These are phyloP conservation scores for Sipha maydis DNA, from an alignment of 2,888 invertebrate genomes.

Conservation along the genomic window DNA sequence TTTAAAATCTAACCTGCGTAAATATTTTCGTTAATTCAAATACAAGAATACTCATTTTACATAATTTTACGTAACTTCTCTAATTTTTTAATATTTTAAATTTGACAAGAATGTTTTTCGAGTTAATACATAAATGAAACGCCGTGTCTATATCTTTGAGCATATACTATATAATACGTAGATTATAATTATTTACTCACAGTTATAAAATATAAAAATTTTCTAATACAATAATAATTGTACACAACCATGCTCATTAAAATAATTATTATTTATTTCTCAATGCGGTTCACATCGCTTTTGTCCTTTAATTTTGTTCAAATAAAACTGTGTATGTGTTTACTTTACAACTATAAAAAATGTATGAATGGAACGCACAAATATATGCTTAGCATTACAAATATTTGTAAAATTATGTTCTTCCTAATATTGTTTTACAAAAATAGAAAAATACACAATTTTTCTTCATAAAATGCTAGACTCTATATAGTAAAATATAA, in stretches of 20 bases:
- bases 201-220: too few relatives aligned
- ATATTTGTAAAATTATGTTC: neutral
- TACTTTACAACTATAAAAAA: too few relatives aligned
- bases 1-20: neutral
- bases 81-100: too few relatives aligned
- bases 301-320: neutral
- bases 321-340: neutral
- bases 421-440: too few relatives aligned
- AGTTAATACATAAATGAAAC: too few relatives aligned
- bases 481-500: too few relatives aligned
- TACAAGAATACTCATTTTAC: too few relatives aligned
- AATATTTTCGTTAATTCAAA: neutral
- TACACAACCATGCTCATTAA: conserved; percentile 19
- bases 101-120: neutral
- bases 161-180: too few relatives aligned
- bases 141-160: too few relatives aligned
- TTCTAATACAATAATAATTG: neutral
- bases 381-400: neutral
- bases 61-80: too few relatives aligned
- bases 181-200: conserved; percentile 14
- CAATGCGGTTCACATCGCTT: conserved; percentile 1
- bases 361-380: neutral
- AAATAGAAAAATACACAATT: too few relatives aligned
- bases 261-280: neutral
- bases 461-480: too few relatives aligned